These are phyloP conservation scores for Allygus modestus DNA, from an alignment of 2,888 invertebrate species.

Conservation along the genomic window DNA sequence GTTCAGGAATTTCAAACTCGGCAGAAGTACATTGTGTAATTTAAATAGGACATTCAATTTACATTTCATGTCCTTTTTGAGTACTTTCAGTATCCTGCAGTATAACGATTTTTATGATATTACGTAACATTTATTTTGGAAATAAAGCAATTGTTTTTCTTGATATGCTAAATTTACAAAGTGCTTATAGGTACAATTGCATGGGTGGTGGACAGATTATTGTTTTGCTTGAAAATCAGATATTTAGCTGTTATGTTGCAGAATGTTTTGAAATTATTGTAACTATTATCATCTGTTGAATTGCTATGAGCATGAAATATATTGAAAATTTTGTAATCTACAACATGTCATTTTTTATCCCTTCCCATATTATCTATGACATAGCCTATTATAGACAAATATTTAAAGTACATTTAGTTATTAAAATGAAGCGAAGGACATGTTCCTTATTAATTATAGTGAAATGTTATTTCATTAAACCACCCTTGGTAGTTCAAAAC, in stretches of 20 bases:
- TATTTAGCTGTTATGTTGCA: constrained; percentile 41
- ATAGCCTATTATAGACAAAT: no score
- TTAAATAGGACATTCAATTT: no score
- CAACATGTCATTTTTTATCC: not conserved
- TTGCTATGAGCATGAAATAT: constrained; percentile 55
- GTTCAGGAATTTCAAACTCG: no score
- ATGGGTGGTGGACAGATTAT: constrained; percentile 43
- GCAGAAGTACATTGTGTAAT: no score
- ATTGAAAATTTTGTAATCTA: constrained; percentile 47
- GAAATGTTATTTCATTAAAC: no score
- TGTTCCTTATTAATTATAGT: no score
- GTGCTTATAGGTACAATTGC: constrained; percentile 23
- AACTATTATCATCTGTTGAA: constrained; percentile 47
- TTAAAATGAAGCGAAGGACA: no score
- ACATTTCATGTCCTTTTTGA: no score
- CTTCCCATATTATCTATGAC: not conserved
- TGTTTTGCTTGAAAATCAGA: constrained; percentile 36
- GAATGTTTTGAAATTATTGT: constrained; percentile 32
- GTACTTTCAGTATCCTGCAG: no score
- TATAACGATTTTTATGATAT: no score
- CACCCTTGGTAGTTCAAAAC: no score
- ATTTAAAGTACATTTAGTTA: no score
- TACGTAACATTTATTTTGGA: not conserved
- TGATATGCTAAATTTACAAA: constrained; percentile 5
- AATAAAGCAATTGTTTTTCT: not conserved